These are phyloP conservation scores for Enteromius unitaeniatus DNA, from an alignment of 2,797 vertebrate species.

Conservation along the genomic window DNA sequence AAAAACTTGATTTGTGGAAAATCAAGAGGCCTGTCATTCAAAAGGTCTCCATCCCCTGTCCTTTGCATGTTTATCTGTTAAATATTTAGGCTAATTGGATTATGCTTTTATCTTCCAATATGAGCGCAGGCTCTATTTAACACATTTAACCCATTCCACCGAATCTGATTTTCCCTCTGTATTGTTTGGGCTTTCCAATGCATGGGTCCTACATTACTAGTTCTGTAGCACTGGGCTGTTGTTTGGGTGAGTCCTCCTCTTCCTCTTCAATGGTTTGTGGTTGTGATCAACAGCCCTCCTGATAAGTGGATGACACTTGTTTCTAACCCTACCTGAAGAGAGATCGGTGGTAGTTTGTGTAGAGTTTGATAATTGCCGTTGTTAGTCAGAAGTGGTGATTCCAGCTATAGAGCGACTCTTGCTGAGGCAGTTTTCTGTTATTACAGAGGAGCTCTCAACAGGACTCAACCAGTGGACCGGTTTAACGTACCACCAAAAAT, in stretches of 20 bases:
- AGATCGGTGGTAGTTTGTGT: constrained; percentile 94
- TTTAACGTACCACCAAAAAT: constrained; percentile 29
- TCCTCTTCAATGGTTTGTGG: constrained; percentile 82
- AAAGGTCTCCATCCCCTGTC: not conserved
- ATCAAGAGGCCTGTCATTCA: not conserved
- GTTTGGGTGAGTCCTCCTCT: constrained; percentile 70
- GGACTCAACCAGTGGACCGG: constrained; percentile 11
- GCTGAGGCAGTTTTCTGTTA: constrained; percentile 56
- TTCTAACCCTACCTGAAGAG: constrained; percentile 83
- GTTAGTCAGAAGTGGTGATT: constrained; percentile 85
- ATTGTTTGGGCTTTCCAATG: not conserved
- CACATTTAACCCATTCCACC: constrained; percentile 57
- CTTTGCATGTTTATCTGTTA: constrained; percentile 83
- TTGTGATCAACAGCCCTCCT: constrained; percentile 88
- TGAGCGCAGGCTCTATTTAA: constrained; percentile 54
- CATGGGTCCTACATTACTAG: constrained; percentile 68
- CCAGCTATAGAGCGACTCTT: constrained; percentile 86
- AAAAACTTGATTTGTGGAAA: not conserved
- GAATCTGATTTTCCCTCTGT: not conserved
- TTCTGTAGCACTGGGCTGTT: constrained; percentile 28
- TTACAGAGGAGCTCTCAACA: constrained; percentile 37
- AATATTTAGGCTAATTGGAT: constrained; percentile 76
- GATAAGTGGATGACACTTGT: constrained; percentile 89
- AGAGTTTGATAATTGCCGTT: constrained; percentile 97
- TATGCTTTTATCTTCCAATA: constrained; percentile 70